Percentiles rank a stretch among this genome's conserved stretches.
Conservation (phyloP, 23 tunicate species). For the Ascidia mentula region DNA sequence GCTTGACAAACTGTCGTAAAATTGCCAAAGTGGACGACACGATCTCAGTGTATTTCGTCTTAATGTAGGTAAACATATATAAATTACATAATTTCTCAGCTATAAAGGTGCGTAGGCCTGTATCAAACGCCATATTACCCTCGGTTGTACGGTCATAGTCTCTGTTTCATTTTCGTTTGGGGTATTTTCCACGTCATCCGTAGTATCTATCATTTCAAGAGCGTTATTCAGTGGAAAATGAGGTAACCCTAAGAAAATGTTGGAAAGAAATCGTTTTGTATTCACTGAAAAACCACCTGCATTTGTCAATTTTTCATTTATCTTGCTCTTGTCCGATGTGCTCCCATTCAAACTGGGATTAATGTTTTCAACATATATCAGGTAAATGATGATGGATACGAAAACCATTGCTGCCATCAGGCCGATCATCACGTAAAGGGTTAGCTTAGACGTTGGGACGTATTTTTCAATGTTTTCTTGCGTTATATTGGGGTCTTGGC, state of each 20-base stretch:
- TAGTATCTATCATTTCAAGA: no score
- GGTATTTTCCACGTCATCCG: background rate
- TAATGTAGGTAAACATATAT: background rate
- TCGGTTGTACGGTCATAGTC: background rate
- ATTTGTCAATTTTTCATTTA: background rate
- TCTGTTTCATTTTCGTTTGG: background rate
- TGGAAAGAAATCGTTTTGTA: background rate
- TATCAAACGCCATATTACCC: no score
- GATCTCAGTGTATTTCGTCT: no score
- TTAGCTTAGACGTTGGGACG: background rate
- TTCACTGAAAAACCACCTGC: background rate
- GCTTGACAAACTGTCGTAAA: conserved; percentile 29
- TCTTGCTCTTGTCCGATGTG: background rate
- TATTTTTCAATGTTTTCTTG: background rate
- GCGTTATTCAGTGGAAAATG: no score
- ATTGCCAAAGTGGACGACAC: conserved; percentile 24
- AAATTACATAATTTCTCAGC: no score
- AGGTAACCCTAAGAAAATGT: no score
- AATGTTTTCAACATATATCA: background rate
- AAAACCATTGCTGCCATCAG: background rate
- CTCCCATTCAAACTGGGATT: background rate
- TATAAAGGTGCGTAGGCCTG: no score
- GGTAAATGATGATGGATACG: background rate
- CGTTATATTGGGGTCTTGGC: background rate
- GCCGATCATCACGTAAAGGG: background rate